phyloP scores from a whole-genome alignment of 2,888 invertebrate species.

The Congeria kusceri region DNA sequence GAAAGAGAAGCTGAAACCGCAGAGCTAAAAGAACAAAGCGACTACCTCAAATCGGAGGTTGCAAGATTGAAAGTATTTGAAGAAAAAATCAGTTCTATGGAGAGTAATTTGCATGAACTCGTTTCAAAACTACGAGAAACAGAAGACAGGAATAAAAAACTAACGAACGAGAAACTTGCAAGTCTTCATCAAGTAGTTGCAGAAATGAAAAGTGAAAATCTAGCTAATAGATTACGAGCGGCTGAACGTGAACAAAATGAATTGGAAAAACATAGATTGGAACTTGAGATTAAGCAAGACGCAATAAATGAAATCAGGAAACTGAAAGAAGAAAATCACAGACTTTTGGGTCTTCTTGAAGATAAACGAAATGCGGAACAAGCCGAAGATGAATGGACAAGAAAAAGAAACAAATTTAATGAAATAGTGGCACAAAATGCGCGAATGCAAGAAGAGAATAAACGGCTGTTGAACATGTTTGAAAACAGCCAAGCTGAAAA shows the following conservation, averaged over 20 bases:
- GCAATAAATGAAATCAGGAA: conserved; percentile 62
- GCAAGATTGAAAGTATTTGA: conserved; percentile 58
- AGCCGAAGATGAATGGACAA: conserved; percentile 60
- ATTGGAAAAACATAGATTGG: conserved; percentile 55
- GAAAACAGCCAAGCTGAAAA: conserved; percentile 46
- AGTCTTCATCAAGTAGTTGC: conserved; percentile 55
- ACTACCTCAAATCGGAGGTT: conserved; percentile 52
- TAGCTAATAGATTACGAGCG: conserved; percentile 55
- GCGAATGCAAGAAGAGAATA: conserved; percentile 56
- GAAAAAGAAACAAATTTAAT: conserved; percentile 58
- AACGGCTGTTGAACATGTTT: conserved; percentile 39
- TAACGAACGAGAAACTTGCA: conserved; percentile 39
- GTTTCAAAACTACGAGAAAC: conserved; percentile 39
- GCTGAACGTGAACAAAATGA: conserved; percentile 63
- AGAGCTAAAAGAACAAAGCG: conserved; percentile 60
- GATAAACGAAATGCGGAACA: conserved; percentile 60
- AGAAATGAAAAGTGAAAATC: conserved; percentile 64
- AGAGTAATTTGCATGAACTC: conserved; percentile 52
- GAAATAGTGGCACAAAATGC: conserved; percentile 60
- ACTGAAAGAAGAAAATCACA: conserved; percentile 55
- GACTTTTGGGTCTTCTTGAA: conserved; percentile 48
- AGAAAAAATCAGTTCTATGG: conserved; percentile 55
- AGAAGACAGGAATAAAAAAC: conserved; percentile 51
- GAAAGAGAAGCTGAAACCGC: conserved; percentile 58
- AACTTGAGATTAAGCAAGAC: conserved; percentile 65